Base-by-base conservation (phyloP, 1,140 invertebrate genomes). In the Leptopilina clavipes region DNA sequence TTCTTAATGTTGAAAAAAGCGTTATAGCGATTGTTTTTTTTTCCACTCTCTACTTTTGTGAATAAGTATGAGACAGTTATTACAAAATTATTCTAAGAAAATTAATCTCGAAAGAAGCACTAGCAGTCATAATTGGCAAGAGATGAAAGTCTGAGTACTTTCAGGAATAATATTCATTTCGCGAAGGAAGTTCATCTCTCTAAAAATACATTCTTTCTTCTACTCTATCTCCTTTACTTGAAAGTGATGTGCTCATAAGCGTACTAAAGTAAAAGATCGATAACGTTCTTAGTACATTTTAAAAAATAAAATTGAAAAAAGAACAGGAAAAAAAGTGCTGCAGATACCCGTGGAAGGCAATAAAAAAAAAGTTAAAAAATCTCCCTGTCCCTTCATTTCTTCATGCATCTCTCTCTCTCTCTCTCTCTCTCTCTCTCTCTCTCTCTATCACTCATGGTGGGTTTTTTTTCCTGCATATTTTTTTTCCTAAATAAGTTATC, bases 231-330 rank as follows among this genome's bases (percentile, higher is more conserved):
- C 59, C 25, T 65, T 31, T n/a, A 22, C 22, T 65, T n/a, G 14
- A 14, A n/a, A 65, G 59, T 65, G 59, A 65, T 65, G 59, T 52
- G 48, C 48, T 52, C n/a, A 52, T 52, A 52, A 52, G 48, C 48
- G 59, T 14, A 37, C 59, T 65, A 31, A 65, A 65, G 59, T 25
- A 31, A 65, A 65, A n/a, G 25, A 65, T 65, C 59, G 59, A 65
- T 65, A 65, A 22, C 22, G 25, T n/a, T 31, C 22, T 25, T 14
- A n/a, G 59, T 25, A 65, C 59, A 37, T 31, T 37, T 11, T 22
- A 65, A 65, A 65, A 65, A 65, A 31, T 40, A 40, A 40, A 40
- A 40, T 40, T 40, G 7, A 40, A 40, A 40, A 40, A 40, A 9
- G 9, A 31, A 65, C n/a, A n/a, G n/a, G n/a, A 65, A 65, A 65